phyloP scores from a whole-genome alignment of 2,797 vertebrate species.

The Pteronotus mesoamericanus region DNA sequence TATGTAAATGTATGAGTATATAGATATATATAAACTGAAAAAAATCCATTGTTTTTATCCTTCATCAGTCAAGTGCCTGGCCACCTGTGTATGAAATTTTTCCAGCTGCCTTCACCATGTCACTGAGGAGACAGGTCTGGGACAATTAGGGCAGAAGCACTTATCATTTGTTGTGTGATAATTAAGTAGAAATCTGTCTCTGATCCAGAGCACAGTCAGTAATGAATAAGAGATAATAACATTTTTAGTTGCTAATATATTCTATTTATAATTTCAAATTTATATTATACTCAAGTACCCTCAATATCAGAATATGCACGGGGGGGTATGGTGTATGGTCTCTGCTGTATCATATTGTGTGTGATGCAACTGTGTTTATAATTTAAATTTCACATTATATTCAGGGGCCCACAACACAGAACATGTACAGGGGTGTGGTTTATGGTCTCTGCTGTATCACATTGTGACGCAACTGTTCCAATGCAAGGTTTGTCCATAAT shows the following conservation, averaged over 20 bases:
- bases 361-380: not conserved
- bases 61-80: not conserved
- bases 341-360: not conserved
- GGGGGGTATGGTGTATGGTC: not conserved
- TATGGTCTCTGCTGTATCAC: not conserved
- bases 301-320: not conserved
- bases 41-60: not conserved
- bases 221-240: not conserved
- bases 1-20: not conserved
- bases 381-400: not conserved
- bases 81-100: not conserved
- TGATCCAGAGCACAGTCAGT: not conserved
- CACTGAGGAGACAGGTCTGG: not conserved
- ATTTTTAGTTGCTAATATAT: not conserved
- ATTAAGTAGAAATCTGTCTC: not conserved
- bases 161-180: not conserved
- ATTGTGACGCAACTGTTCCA: not conserved
- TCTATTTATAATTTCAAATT: not conserved
- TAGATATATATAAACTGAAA: not conserved
- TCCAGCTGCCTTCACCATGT: not conserved
- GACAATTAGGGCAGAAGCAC: not conserved
- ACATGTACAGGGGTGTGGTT: not conserved
- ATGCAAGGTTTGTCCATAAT: not conserved
- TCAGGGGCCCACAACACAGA: not conserved
- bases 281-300: not conserved